These are phyloP conservation scores for Octopus sinensis DNA, from an alignment of 1,140 invertebrate genomes.

Conservation along the genomic window DNA sequence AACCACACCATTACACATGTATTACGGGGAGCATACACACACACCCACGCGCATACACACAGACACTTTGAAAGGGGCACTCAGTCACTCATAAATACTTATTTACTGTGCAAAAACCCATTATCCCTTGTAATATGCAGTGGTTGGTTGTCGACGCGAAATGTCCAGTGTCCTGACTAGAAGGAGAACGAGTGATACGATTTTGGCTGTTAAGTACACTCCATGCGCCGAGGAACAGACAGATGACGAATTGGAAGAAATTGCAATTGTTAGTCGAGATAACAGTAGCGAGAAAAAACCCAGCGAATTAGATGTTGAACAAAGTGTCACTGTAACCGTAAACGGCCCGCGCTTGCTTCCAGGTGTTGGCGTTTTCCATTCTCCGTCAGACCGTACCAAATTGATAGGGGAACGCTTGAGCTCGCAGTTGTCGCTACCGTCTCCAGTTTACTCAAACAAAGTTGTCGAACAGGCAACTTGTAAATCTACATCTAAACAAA, in stretches of 20 bases:
- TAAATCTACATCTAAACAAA: conserved; percentile 63
- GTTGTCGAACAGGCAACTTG: conserved; percentile 47
- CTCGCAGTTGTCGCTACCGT: conserved; percentile 46
- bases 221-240: conserved; percentile 51
- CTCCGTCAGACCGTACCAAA: conserved; percentile 59
- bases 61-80: not conserved
- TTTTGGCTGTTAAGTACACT: conserved; percentile 58
- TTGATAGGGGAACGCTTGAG: conserved; percentile 53
- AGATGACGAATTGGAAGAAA: conserved; percentile 54
- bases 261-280: conserved; percentile 3
- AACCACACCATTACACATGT: not conserved
- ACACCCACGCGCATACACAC: not conserved
- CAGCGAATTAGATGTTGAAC: conserved; percentile 10
- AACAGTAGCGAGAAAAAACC: not conserved
- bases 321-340: conserved; percentile 50
- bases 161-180: conserved; percentile 29
- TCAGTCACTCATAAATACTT: not conserved
- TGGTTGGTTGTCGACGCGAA: conserved; percentile 9
- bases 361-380: conserved; percentile 58
- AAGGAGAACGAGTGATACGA: conserved; percentile 28
- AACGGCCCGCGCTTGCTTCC: conserved; percentile 69
- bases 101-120: not conserved
- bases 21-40: not conserved
- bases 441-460: conserved; percentile 49
- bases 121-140: not conserved